These are phyloP conservation scores for Tragelaphus oryx DNA, from an alignment of 2,797 vertebrate genomes.

Conservation along the genomic window DNA sequence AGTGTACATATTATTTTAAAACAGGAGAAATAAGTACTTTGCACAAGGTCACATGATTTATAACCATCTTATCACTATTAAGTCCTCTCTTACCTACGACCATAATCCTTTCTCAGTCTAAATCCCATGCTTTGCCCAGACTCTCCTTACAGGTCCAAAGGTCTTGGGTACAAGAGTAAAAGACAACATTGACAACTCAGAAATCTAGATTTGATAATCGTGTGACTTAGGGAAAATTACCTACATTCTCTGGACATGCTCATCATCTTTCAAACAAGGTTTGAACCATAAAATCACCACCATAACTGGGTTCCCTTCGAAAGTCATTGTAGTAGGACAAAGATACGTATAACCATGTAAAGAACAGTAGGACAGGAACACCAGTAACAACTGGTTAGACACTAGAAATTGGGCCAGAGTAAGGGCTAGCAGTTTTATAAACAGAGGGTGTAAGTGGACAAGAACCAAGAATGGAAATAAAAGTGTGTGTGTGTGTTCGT, in stretches of 20 bases:
- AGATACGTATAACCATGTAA: not conserved
- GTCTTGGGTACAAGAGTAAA: not conserved
- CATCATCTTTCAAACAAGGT: conserved; percentile 1
- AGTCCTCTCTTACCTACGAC: not conserved
- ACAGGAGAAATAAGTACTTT: not conserved
- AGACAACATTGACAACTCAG: not conserved
- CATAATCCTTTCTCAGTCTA: not conserved
- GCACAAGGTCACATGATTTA: not conserved
- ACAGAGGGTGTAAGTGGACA: not conserved
- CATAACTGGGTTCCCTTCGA: not conserved
- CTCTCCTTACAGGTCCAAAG: not conserved
- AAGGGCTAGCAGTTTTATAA: not conserved
- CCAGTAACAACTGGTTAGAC: not conserved
- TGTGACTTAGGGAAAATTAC: not conserved
- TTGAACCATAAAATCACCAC: conserved; percentile 13
- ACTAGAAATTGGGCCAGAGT: not conserved
- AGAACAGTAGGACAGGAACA: not conserved
- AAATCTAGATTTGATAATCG: not conserved
- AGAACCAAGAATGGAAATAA: not conserved
- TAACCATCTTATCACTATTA: not conserved
- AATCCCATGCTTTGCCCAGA: not conserved
- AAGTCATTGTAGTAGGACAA: not conserved
- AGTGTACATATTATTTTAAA: not conserved
- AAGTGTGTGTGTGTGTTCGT: not conserved
- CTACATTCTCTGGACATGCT: not conserved